Base-by-base conservation (phyloP, 2,113 vertebrate species). In the Lophotis ruficrista region DNA sequence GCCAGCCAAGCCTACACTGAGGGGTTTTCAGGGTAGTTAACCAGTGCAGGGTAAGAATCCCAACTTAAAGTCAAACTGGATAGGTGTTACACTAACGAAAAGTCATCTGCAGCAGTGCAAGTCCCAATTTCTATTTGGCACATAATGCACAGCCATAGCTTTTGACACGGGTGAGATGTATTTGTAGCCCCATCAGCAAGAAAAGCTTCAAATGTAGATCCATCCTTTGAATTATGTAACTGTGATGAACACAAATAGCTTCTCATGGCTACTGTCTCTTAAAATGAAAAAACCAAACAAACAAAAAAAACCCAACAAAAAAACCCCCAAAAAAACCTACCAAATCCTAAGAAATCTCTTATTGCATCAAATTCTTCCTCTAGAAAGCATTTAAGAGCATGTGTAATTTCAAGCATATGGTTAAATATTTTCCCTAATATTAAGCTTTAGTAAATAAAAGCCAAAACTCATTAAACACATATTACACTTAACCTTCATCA, bases 401-500 rank as follows among this genome's bases (percentile, higher is more conserved):
- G 9, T 73, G 53, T 61, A 91, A 85, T 82, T 89, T 96, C 75
- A 92, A 96, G 79, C 88, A 96, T 90, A 94, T 91, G 92, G 84
- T 86, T 96, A 81, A 79, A 75, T 58, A 87, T 89, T 93, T 94
- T 93, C 76, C 68, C 72, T 38, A 93, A 73, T 70, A 83, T 19
- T 60, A 73, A 86, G 90, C 83, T 78, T 90, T 53, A 70, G 60
- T 89, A 94, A 95, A 93, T 92, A 94, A 96, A 93, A 95, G 93
- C 76, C 90, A 90, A 87, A 94, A 77, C 85, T 96, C 96, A 94
- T 94, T 94, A 93, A 95, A 86, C 56, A 83, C 70, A 66, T 68
- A 92, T 66, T 91, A 95, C 84, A 88, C 54, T 95, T 94, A 92
- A 89, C 86, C 93, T 78, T 92, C 72, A 80, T 60, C 86, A 93